These are phyloP conservation scores for Contarinia nasturtii DNA, from an alignment of 1,140 invertebrate species.

Conservation along the genomic window DNA sequence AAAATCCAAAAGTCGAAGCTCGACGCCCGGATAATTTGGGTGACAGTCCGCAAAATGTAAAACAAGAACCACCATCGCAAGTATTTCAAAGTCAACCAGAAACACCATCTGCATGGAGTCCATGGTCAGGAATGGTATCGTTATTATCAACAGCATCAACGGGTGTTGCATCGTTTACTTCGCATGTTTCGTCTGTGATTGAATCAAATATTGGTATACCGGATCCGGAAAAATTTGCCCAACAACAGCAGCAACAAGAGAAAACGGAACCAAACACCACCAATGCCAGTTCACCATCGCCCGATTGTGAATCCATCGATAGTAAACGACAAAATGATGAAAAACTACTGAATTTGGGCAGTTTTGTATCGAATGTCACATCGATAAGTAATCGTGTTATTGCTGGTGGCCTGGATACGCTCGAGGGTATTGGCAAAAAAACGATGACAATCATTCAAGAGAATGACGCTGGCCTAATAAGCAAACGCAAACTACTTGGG, in stretches of 20 bases:
- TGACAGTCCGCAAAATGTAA: not conserved
- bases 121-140: constrained; percentile 52
- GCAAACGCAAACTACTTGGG: constrained; percentile 57
- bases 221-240: constrained; percentile 51
- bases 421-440: constrained; percentile 83
- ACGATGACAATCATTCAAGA: constrained; percentile 84
- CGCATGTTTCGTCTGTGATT: constrained; percentile 57
- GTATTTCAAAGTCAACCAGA: constrained; percentile 5
- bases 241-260: constrained; percentile 21
- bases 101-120: constrained; percentile 27
- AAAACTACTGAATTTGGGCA: constrained; percentile 28
- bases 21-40: not conserved
- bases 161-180: constrained; percentile 52
- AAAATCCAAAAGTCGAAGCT: not conserved
- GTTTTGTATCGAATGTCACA: constrained; percentile 43
- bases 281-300: constrained; percentile 5
- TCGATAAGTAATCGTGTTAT: constrained; percentile 58
- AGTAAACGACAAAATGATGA: constrained; percentile 6
- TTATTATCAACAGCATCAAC: constrained; percentile 50
- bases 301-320: constrained; percentile 4
- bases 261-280: not conserved
- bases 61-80: not conserved
- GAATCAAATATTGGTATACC: constrained; percentile 58
- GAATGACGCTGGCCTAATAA: constrained; percentile 68
- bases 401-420: constrained; percentile 63